Percentiles rank a stretch among this genome's conserved stretches.
Conservation (phyloP, 2,888 invertebrate species). For the Cerceris ruficornis region DNA sequence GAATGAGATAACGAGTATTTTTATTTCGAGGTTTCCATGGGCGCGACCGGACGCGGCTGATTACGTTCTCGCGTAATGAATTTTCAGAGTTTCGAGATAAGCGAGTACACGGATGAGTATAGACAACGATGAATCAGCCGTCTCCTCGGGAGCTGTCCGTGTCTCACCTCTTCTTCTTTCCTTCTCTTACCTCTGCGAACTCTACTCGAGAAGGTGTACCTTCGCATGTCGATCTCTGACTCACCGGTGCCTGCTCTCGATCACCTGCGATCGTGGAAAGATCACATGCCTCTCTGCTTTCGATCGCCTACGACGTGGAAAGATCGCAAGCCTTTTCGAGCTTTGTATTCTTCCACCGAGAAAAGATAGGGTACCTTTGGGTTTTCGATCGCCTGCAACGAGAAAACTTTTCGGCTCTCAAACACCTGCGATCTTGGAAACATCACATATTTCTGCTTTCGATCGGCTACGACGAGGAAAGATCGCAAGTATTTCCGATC, state of each 20-base stretch:
- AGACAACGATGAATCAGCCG: constrained; percentile 51
- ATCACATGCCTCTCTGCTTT: no score
- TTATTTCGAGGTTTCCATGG: not conserved
- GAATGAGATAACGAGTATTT: constrained; percentile 6
- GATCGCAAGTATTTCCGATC: no score
- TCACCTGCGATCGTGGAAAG: no score
- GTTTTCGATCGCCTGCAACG: no score
- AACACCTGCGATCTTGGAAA: no score
- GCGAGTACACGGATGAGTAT: not conserved
- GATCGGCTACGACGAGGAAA: no score
- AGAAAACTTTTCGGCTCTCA: no score
- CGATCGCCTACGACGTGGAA: no score
- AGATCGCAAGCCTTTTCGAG: no score
- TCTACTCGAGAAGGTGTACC: not conserved
- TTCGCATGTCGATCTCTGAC: constrained; percentile 29
- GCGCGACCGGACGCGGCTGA: not conserved
- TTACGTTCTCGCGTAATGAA: constrained; percentile 14
- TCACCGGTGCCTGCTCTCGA: constrained; percentile 33
- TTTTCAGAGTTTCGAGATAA: constrained; percentile 29
- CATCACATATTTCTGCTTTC: no score
- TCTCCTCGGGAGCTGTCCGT: constrained; percentile 20
- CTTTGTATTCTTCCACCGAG: no score
- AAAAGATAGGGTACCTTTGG: no score
- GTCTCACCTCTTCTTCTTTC: not conserved
- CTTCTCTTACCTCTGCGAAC: not conserved